Evolutionary conservation across 2,797 vertebrate species (phyloP).

Genomic region (Chelon labrosus): DNA sequence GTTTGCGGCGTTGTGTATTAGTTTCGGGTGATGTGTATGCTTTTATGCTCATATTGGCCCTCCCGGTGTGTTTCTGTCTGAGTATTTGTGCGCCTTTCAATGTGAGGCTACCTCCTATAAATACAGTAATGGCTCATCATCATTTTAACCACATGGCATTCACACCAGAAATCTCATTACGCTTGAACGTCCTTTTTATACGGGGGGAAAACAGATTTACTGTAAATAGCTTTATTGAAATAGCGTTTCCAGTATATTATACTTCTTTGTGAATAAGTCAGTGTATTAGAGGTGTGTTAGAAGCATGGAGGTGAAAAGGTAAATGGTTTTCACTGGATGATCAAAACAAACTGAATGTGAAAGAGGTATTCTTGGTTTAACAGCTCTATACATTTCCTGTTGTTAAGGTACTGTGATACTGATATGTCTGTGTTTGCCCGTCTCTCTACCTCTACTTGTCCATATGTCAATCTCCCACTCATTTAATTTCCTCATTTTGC

Average conservation of each 20-base stretch:
- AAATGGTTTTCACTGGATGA: conserved; percentile 54
- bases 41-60: background rate
- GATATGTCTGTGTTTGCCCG: too few species aligned
- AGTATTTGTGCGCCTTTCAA: conserved; percentile 17
- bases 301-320: conserved; percentile 53
- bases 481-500: too few species aligned
- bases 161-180: conserved; percentile 68
- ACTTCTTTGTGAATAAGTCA: conserved; percentile 61
- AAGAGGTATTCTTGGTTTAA: conserved; percentile 18
- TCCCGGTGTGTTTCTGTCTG: background rate
- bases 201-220: conserved; percentile 65
- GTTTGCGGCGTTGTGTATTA: conserved; percentile 17
- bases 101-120: conserved; percentile 59
- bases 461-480: too few species aligned
- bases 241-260: conserved; percentile 51
- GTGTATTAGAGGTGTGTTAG: conserved; percentile 39
- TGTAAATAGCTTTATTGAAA: conserved; percentile 78
- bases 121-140: conserved; percentile 72
- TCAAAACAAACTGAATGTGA: conserved; percentile 26
- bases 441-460: too few species aligned
- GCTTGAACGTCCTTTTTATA: conserved; percentile 68
- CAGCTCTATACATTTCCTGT: background rate
- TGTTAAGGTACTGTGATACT: background rate
- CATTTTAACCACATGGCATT: conserved; percentile 62
- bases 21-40: conserved; percentile 14